Evolutionary conservation across 2,113 vertebrate species (phyloP), one percentile per base, ranked within the genome.

Genomic region (Oncorhynchus gorbuscha): DNA sequence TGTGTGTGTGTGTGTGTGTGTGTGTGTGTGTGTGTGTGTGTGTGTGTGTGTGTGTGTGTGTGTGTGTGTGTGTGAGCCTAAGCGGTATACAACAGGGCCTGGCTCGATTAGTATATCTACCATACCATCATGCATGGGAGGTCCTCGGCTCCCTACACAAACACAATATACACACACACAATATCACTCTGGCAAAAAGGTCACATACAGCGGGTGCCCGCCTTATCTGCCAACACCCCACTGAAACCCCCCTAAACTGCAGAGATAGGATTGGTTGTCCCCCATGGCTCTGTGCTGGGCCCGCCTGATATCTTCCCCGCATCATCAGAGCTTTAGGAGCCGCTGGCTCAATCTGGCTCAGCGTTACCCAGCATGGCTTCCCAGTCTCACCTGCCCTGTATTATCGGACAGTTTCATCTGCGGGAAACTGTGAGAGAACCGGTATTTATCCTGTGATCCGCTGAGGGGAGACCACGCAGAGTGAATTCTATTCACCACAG

Each of bases 141-240:
- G 70, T 68, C 64, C 58, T 32, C 76, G 26, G 16, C 58, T 20
- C 69, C 51, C 59, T 49, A 64, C 32, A 71, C 51, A 76, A 30
- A 74, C 62, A 35, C 35, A 35, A 35, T 35, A 35, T 35, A 35
- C 32, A 35, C 32, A 35, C 61, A 75, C 73, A 75, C 18, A 51
- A 32, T 13, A 4, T 12, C 18, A 69, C 30, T 35, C 20, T 35
- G 7, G 8, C 32, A 55, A 28, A 69, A 69, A 69, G 67, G 67
- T 69, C 67, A 39, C 18, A 20, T 35, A 16, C 67, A 39, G 32
- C 67, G 3, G 67, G 67, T 39, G 32, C 14, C 18, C 16, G 30
- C 8, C 32, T 69, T 69, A 35, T 69, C 67, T 16, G 30, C 16
- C 14, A 20, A n/a, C 67, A 39, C 14, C 30, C 30, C 16, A 16